These are phyloP conservation scores for Calephelis virginiensis DNA, from an alignment of 1,140 invertebrate genomes.

Conservation along the genomic window DNA sequence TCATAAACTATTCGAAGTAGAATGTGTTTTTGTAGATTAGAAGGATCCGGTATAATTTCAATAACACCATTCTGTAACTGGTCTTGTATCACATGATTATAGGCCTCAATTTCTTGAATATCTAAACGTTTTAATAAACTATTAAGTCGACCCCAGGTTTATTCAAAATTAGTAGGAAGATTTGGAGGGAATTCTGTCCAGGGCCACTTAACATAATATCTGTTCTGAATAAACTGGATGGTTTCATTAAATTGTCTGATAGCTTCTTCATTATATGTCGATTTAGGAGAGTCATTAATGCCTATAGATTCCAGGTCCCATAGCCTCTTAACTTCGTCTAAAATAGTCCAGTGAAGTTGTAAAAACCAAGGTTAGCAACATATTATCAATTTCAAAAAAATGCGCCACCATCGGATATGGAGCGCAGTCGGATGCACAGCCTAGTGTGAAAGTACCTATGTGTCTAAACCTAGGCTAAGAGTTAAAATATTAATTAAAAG, in stretches of 20 bases:
- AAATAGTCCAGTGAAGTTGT: no score
- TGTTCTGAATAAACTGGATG: slow-evolving; percentile 22
- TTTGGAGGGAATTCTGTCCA: slow-evolving; percentile 31
- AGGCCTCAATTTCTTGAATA: not conserved
- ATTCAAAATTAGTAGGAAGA: slow-evolving; percentile 30
- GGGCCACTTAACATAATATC: slow-evolving; percentile 36
- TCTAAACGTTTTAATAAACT: slow-evolving; percentile 26
- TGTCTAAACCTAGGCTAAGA: no score
- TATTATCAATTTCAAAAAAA: no score
- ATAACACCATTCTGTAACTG: slow-evolving; percentile 26
- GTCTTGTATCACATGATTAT: slow-evolving; percentile 25
- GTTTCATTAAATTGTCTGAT: slow-evolving; percentile 34
- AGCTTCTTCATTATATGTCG: slow-evolving; percentile 30
- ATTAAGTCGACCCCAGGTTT: slow-evolving; percentile 26
- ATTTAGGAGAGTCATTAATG: slow-evolving; percentile 36
- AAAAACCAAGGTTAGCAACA: no score
- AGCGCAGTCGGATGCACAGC: no score
- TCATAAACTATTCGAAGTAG: slow-evolving; percentile 30
- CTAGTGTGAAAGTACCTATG: no score
- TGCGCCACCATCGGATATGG: no score
- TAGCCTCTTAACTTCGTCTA: slow-evolving; percentile 22
- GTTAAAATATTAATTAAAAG: no score
- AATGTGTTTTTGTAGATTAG: slow-evolving; percentile 8
- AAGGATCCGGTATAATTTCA: slow-evolving; percentile 14
- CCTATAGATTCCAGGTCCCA: slow-evolving; percentile 40